Evolutionary conservation across 2,888 invertebrate genomes (phyloP), one percentile per base, ranked within the genome.

Genomic region (Trissoscelio sp.): DNA sequence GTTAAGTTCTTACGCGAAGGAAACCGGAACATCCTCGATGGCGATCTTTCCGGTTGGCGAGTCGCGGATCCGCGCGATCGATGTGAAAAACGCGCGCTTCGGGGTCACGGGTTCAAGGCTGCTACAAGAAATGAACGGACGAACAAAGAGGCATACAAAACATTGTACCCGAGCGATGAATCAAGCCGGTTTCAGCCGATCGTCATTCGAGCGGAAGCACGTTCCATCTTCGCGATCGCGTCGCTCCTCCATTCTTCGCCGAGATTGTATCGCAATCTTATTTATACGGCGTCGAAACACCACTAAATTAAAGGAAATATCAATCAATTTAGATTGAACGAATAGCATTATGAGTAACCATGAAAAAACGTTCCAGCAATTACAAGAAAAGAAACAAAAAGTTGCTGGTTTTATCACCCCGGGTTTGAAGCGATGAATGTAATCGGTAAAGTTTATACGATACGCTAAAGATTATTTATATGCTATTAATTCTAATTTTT

Each of bases 161-260:
- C 72, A 66, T 77, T 66, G 67, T 69, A 79, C 51, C 57, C 60
- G 53, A 62, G 78, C 81, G 72, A 81, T 80, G 81, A 83, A 79
- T 82, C 82, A 70, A 82, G 82, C 78, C 80, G 79, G 82, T 81
- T 81, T 79, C 69, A 81, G 77, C 31, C 46, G 79, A 81, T 83
- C 80, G 78, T 82, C 80, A 82, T 74, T 82, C 67, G 82, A 82
- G 80, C 83, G 83, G 82, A 82, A 82, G 82, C 83, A 78, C 78
- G 82, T 83, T 72, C 62, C 80, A 81, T 79, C 70, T 82, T 80
- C 34, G 72, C 80, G 73, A 80, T 81, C 73, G 64, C 69, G 62
- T 46, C 62, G 55, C 37, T 57, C 53, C 55, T 60, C 39, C 72
- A 79, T 67, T 48, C 37, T 57, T 7, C 39, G 53, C 24, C 39